Percentiles rank a stretch among this genome's conserved stretches.
phyloP scores from a whole-genome alignment of 2,797 vertebrate genomes.

The Silurus lanzhouensis region DNA sequence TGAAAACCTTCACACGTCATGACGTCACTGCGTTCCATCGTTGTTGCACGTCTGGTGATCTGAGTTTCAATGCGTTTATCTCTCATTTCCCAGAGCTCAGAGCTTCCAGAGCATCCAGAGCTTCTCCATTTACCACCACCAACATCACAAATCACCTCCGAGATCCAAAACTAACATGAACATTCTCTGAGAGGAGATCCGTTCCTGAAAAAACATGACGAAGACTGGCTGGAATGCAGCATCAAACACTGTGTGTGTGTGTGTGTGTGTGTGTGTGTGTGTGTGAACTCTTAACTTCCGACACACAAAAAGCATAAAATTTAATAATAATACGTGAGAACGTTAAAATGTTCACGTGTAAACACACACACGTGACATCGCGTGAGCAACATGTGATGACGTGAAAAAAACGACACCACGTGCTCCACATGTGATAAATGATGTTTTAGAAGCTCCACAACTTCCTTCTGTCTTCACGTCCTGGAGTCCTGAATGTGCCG shows the following conservation, averaged over 20 bases:
- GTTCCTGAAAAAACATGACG: background rate
- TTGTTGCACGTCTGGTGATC: background rate
- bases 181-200: background rate
- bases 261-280: constrained; percentile 7
- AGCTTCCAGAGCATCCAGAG: background rate
- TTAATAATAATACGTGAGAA: no score
- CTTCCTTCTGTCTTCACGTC: background rate
- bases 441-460: background rate
- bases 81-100: background rate
- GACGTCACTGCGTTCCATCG: background rate
- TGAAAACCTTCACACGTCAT: background rate
- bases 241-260: background rate
- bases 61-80: background rate
- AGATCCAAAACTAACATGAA: background rate
- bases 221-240: background rate
- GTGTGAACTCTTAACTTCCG: background rate
- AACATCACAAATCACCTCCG: background rate
- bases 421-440: background rate
- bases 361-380: background rate
- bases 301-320: background rate
- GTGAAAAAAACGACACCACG: background rate
- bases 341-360: background rate
- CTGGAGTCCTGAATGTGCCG: no score
- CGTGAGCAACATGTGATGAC: background rate
- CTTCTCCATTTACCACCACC: background rate